Evolutionary conservation across 2,797 vertebrate genomes (phyloP).

Genomic region (Poecilia velifera): DNA sequence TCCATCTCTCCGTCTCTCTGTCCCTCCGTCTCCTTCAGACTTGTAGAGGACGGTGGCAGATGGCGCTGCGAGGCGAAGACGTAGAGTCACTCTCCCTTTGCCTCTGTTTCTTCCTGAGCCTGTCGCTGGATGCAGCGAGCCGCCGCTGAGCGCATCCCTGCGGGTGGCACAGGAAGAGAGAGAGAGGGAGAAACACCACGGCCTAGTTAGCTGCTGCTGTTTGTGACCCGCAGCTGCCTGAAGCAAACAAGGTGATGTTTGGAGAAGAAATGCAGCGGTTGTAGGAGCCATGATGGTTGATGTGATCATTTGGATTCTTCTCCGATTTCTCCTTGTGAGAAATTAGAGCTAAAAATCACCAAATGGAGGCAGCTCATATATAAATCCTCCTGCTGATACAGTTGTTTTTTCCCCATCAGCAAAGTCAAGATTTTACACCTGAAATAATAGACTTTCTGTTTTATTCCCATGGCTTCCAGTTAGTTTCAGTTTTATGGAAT

Average conservation of each 20-base stretch:
- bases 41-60: constrained; percentile 46
- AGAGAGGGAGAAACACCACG: constrained; percentile 24
- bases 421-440: background rate
- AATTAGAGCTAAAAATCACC: background rate
- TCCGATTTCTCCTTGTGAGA: too few species aligned
- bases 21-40: constrained; percentile 12
- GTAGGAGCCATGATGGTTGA: background rate
- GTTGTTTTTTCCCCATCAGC: constrained; percentile 1
- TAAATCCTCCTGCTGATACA: background rate
- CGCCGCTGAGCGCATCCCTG: constrained; percentile 56
- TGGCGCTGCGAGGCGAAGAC: constrained; percentile 41
- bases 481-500: background rate
- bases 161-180: constrained; percentile 9
- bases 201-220: constrained; percentile 50
- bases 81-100: constrained; percentile 7
- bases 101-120: constrained; percentile 24
- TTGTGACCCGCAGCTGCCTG: constrained; percentile 8
- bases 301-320: background rate
- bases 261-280: background rate
- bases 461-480: background rate
- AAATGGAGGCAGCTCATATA: background rate
- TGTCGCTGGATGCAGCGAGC: constrained; percentile 56
- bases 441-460: background rate
- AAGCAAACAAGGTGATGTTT: constrained; percentile 30
- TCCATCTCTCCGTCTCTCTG: background rate